These are phyloP conservation scores for Lagenorhynchus albirostris DNA, from an alignment of 2,113 vertebrate species.

Conservation along the genomic window DNA sequence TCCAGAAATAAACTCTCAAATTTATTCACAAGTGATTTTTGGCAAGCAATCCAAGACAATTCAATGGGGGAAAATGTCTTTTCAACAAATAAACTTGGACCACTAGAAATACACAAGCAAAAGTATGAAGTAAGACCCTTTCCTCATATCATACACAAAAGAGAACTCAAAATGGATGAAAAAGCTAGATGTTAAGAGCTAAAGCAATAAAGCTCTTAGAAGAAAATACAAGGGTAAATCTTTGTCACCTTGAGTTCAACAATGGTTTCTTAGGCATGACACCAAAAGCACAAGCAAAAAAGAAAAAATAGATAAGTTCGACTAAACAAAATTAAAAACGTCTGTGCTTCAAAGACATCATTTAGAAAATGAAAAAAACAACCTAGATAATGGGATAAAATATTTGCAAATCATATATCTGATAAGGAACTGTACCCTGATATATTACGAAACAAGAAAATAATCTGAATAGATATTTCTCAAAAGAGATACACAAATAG, in stretches of 20 bases:
- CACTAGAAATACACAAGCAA: background rate
- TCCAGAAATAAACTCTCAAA: background rate
- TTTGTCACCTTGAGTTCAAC: background rate
- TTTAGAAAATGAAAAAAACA: background rate
- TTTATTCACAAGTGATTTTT: background rate
- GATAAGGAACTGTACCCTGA: background rate
- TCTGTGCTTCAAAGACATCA: background rate
- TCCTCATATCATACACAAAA: background rate
- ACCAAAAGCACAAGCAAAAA: background rate
- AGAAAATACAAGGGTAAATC: background rate
- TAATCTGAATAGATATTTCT: background rate
- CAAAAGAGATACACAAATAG: background rate
- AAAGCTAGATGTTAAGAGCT: background rate
- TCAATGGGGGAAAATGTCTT: background rate
- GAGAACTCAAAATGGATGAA: background rate
- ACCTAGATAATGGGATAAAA: background rate
- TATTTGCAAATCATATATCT: background rate
- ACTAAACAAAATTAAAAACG: background rate
- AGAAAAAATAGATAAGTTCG: background rate
- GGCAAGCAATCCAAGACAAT: background rate
- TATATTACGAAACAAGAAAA: background rate
- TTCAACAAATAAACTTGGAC: background rate
- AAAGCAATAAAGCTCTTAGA: background rate
- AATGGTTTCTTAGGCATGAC: background rate
- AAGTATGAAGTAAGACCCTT: background rate